Evolutionary conservation across 2,888 invertebrate genomes (phyloP), one percentile per base, ranked within the genome.

Genomic region (Pheosia gnoma): DNA sequence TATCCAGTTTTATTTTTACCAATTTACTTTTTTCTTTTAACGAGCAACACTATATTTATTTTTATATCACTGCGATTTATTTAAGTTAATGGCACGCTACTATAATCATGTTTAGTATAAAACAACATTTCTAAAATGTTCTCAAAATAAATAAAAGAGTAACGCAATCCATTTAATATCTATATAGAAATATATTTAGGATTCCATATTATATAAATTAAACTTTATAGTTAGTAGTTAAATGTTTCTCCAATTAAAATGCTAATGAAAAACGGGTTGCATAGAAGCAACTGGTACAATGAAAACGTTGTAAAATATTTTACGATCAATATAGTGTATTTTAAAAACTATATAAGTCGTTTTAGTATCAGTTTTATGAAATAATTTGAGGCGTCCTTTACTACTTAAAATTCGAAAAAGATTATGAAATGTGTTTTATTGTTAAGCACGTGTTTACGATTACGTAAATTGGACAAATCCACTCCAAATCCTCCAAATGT

Each of bases 1-100:
- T 69, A 70, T 67, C 62, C 68, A 71, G 70, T 72, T 77, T 75
- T 75, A 73, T 80, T 70, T 74, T 72, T 77, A 73, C 74, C 72
- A 71, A 79, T 78, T 74, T 73, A 65, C 71, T 74, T 68, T 74
- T 73, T n/a, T 67, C 25, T 25, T 25, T 66, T 68, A 66, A 67
- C 70, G 73, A 69, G 74, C 55, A 68, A 62, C 67, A 61, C 64
- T 68, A 67, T 62, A 68, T 66, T 74, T 65, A 71, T 64, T 51
- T 58, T 67, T 59, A 59, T 67, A 74, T 64, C 62, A 57, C 59
- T 41, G 69, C 59, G 47, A n/a, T 51, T 25, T 51, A 51, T 51
- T 5, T 51, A 51, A 38, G 52, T 55, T 68, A 74, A 71, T 65
- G 64, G 67, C 10, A 52, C 39, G 53, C 59, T 53, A 62, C 65